A percentile compares a stretch with the other conserved stretches of the same genome.
phyloP scores from a whole-genome alignment of 2,888 invertebrate genomes.

The Cremastinae sp. region DNA sequence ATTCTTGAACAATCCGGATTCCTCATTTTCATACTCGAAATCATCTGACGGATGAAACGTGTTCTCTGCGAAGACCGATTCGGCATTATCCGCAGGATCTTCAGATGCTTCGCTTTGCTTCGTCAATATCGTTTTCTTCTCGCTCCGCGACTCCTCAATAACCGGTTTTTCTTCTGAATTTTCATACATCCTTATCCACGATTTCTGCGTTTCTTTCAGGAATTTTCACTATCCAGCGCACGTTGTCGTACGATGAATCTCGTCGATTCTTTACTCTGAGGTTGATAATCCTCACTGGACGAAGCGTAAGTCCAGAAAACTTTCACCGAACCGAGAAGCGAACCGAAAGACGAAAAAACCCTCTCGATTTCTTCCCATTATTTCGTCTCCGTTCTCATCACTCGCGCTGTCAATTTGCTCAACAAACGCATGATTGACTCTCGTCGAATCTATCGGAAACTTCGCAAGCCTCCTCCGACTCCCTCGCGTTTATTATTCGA shows the following conservation, averaged over 20 bases:
- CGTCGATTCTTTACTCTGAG: too few relatives aligned
- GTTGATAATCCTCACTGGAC: too few relatives aligned
- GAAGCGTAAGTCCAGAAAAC: too few relatives aligned
- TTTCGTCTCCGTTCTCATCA: slow-evolving; percentile 22
- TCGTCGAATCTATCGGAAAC: background rate
- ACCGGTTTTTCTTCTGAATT: too few relatives aligned
- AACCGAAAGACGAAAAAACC: slow-evolving; percentile 3
- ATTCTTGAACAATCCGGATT: slow-evolving; percentile 17
- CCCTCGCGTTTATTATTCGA: slow-evolving; percentile 19
- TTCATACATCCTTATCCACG: too few relatives aligned
- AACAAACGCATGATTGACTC: slow-evolving; percentile 44
- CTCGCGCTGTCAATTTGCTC: slow-evolving; percentile 32
- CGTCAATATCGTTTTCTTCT: too few relatives aligned
- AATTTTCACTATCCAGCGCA: too few relatives aligned
- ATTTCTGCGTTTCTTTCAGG: too few relatives aligned
- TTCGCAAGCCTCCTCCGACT: too few relatives aligned
- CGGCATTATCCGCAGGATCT: slow-evolving; percentile 1
- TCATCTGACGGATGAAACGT: slow-evolving; percentile 5
- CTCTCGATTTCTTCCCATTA: background rate
- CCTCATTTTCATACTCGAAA: slow-evolving; percentile 34
- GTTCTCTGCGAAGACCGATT: background rate
- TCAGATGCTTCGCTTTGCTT: too few relatives aligned
- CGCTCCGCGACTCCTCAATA: too few relatives aligned
- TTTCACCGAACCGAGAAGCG: slow-evolving; percentile 13
- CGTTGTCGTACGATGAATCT: too few relatives aligned